phyloP scores from a whole-genome alignment of 64 coral and sea anemone genomes.

The Acropora yongei region DNA sequence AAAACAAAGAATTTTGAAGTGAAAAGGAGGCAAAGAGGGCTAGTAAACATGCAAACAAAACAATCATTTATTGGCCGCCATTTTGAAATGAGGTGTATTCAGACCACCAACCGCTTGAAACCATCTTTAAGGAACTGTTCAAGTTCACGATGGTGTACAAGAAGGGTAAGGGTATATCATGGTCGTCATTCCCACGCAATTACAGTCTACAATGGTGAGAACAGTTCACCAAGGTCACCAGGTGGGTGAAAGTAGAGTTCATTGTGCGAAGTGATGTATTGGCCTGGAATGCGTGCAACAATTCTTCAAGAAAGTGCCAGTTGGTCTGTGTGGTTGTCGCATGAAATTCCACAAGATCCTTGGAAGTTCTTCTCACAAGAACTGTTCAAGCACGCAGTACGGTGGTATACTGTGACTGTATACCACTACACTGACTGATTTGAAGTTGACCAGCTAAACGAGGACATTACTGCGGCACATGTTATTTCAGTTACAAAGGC shows the following conservation, averaged over 20 bases:
- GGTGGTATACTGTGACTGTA: neutral
- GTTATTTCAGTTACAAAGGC: constrained; percentile 10
- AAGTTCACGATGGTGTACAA: constrained; percentile 12
- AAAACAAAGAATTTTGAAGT: too few species aligned
- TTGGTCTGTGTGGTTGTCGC: constrained; percentile 56
- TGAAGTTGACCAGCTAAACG: neutral
- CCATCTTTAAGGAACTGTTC: neutral
- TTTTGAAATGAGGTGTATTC: neutral
- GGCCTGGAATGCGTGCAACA: neutral
- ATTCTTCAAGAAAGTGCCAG: constrained; percentile 51
- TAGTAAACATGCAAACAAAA: too few species aligned
- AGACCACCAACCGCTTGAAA: neutral
- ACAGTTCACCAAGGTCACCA: too few species aligned
- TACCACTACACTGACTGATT: constrained; percentile 21
- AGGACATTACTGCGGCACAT: constrained; percentile 12
- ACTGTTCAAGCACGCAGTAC: constrained; percentile 34
- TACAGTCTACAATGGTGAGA: too few species aligned
- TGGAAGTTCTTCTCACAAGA: too few species aligned
- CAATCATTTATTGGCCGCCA: too few species aligned
- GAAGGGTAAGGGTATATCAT: constrained; percentile 20
- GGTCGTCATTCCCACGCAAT: too few species aligned
- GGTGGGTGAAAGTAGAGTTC: too few species aligned
- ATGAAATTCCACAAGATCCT: constrained; percentile 12
- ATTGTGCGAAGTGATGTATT: too few species aligned
- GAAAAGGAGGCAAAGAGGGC: too few species aligned